These are phyloP conservation scores for Vombatus ursinus DNA, from an alignment of 2,113 vertebrate genomes.

Conservation along the genomic window DNA sequence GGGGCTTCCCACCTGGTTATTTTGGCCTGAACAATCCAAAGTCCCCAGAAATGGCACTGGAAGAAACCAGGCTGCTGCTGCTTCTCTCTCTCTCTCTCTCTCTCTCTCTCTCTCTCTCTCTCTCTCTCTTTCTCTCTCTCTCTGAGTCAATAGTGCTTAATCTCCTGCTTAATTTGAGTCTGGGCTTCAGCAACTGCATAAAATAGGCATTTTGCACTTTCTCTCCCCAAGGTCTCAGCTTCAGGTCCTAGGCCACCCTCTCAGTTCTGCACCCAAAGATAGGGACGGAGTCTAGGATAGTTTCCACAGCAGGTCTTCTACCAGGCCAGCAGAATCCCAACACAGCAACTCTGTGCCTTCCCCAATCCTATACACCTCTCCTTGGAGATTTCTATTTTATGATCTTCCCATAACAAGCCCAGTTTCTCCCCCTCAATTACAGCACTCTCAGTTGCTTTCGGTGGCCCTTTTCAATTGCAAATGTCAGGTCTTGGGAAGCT, in stretches of 20 bases:
- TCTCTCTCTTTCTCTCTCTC: neutral
- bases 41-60: rapidly evolving
- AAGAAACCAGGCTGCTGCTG: neutral
- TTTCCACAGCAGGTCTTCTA: neutral
- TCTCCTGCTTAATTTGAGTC: slow-evolving; percentile 45
- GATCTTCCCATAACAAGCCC: slow-evolving; percentile 74
- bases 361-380: neutral
- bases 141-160: neutral
- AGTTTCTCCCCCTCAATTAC: slow-evolving; percentile 73
- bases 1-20: neutral
- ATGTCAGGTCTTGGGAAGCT: slow-evolving; percentile 64
- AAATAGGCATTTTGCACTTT: neutral
- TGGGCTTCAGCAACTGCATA: neutral
- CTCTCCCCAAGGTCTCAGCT: neutral
- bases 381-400: slow-evolving; percentile 69
- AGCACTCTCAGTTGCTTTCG: slow-evolving; percentile 57
- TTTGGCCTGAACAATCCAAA: rapidly evolving
- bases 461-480: slow-evolving; percentile 73
- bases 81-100: slow-evolving; percentile 17
- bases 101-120: neutral
- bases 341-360: neutral
- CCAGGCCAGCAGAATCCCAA: slow-evolving; percentile 31
- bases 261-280: neutral
- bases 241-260: neutral
- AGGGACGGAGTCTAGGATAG: neutral